A percentile compares a stretch with the other conserved stretches of the same genome.
phyloP scores from a whole-genome alignment of 2,113 vertebrate species.

The Naja naja region DNA sequence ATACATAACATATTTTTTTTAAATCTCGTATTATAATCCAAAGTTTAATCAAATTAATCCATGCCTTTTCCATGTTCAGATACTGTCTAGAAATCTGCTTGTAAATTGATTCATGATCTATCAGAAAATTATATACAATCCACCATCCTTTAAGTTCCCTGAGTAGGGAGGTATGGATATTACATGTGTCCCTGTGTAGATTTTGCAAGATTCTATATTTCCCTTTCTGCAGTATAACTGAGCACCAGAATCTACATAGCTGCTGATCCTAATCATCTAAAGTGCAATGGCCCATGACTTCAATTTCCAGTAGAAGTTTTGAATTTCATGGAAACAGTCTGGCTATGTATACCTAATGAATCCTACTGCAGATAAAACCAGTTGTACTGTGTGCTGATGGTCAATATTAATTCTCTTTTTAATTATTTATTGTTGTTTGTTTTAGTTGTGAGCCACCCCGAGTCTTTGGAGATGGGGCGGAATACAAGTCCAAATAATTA shows the following conservation, averaged over 20 bases:
- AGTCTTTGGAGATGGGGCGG: too few relatives aligned
- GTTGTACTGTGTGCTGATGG: background rate
- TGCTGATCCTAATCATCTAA: background rate
- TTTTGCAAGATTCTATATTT: background rate
- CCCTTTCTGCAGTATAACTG: background rate
- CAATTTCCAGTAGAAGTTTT: background rate
- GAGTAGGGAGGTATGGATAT: background rate
- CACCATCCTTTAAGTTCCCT: background rate
- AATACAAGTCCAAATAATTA: too few relatives aligned
- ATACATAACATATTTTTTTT: background rate
- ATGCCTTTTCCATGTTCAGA: background rate
- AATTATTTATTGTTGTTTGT: too few relatives aligned
- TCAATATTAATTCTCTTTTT: too few relatives aligned
- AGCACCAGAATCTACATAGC: background rate
- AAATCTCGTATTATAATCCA: background rate
- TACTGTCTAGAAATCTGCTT: background rate
- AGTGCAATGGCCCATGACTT: background rate
- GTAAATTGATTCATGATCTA: background rate
- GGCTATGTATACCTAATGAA: background rate
- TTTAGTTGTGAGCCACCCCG: too few relatives aligned
- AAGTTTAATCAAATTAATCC: background rate
- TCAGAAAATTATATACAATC: background rate
- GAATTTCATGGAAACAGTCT: background rate
- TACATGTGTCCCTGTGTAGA: background rate
- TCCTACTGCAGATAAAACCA: background rate